phyloP scores from a whole-genome alignment of 2,113 vertebrate species.

The Apodemus sylvaticus region DNA sequence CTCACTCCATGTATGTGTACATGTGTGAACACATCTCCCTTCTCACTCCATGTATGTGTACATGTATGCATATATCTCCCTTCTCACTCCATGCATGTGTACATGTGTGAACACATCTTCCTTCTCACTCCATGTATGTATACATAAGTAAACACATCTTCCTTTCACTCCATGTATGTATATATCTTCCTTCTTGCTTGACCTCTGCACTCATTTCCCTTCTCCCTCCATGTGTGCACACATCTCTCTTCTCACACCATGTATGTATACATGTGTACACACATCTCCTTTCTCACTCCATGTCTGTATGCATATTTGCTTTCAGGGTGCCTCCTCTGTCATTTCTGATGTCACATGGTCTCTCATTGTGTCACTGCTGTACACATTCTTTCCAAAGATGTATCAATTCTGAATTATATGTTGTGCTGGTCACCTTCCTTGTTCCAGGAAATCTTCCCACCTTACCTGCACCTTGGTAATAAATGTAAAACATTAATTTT shows the following conservation, averaged over 20 bases:
- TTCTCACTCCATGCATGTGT: background rate
- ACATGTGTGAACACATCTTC: background rate
- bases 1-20: background rate
- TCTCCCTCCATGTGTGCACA: too few species aligned
- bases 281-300: background rate
- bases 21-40: too few species aligned
- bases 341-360: background rate
- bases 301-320: too few species aligned
- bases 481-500: background rate
- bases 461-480: background rate
- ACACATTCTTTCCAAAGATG: background rate
- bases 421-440: background rate
- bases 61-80: too few species aligned
- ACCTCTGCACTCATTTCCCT: too few species aligned
- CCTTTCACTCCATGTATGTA: background rate
- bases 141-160: too few species aligned
- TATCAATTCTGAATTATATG: background rate
- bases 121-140: too few species aligned
- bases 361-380: background rate
- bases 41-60: too few species aligned
- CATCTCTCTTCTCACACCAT: background rate
- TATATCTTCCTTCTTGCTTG: too few species aligned
- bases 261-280: too few species aligned
- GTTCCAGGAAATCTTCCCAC: background rate
- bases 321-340: too few species aligned